Evolutionary conservation across 2,113 vertebrate genomes (phyloP), one percentile per base, ranked within the genome.

Genomic region (Salvelinus namaycush): DNA sequence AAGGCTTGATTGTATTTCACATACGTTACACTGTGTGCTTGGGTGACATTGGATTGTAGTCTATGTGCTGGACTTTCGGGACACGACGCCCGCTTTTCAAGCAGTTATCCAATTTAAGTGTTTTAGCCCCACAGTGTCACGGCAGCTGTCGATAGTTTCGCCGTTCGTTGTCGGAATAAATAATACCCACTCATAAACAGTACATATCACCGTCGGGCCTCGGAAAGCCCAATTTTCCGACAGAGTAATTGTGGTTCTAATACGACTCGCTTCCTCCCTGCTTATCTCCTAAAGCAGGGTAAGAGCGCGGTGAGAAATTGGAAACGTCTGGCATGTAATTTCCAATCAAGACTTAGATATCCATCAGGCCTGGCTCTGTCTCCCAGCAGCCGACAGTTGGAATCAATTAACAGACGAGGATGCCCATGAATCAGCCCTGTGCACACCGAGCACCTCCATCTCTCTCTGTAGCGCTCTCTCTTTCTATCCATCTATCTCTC

Each of bases 271-370:
- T 84, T 18, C 81, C 81, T 73, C 81, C 69, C 76, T 22, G 59
- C 59, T 92, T 88, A 90, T 89, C 83, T 86, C 79, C 85, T 72
- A 83, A 70, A 88, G 86, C 84, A 83, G 87, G 81, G 77, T 84
- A 81, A 81, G 80, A 87, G 79, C 68, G 22, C 72, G 78, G 73
- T 66, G 70, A 78, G 81, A 84, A 81, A 81, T 86, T 87, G 83
- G 84, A 71, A 78, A 79, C 76, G 69, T 76, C 82, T 86, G 87
- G 83, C 87, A 87, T 90, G 89, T 88, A 87, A 91, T 90, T 89
- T 88, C 79, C 81, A 86, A 87, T 90, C 86, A 90, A 83, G 76
- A 68, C 73, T 81, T 74, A 81, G 81, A 85, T 89, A 90, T 89
- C 86, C 88, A 89, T 91, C 86, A 88, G 75, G 68, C 39, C 68